These are phyloP conservation scores for Noctua fimbriata DNA, from an alignment of 2,888 invertebrate genomes.

Conservation along the genomic window DNA sequence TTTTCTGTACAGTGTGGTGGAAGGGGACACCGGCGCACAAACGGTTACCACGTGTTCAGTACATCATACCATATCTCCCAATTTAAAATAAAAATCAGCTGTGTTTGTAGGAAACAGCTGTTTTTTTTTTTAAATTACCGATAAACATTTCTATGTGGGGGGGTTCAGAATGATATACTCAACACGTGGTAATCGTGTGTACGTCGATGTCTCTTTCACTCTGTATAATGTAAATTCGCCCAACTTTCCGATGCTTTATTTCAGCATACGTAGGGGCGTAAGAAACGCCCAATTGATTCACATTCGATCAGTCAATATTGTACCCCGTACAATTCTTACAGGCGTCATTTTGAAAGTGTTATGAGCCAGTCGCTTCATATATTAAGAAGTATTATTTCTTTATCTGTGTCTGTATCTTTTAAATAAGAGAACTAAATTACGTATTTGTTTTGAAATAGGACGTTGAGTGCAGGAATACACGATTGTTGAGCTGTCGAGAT, in stretches of 20 bases:
- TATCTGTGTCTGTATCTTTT: slow-evolving; percentile 15
- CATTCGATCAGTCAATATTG: neutral
- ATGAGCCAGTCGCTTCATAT: no score
- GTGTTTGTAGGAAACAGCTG: no score
- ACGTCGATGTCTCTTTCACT: no score
- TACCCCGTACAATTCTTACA: neutral
- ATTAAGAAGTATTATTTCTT: slow-evolving; percentile 7
- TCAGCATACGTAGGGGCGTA: neutral
- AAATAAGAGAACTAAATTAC: slow-evolving; percentile 43
- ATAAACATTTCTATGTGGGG: no score
- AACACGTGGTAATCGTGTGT: no score
- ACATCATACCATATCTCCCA: no score
- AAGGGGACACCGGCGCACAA: no score
- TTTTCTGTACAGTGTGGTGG: neutral
- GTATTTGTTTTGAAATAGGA: slow-evolving; percentile 36
- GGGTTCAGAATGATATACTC: no score
- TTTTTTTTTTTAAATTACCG: no score
- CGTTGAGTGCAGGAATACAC: slow-evolving; percentile 7
- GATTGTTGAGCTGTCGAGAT: slow-evolving; percentile 33
- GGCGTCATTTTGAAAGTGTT: neutral
- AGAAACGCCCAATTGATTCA: neutral
- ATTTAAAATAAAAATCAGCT: no score
- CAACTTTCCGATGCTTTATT: neutral
- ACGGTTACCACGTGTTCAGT: neutral
- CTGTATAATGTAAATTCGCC: neutral